Evolutionary conservation across 1,140 invertebrate genomes (phyloP).

Genomic region (Scaptodrosophila lebanonensis): DNA sequence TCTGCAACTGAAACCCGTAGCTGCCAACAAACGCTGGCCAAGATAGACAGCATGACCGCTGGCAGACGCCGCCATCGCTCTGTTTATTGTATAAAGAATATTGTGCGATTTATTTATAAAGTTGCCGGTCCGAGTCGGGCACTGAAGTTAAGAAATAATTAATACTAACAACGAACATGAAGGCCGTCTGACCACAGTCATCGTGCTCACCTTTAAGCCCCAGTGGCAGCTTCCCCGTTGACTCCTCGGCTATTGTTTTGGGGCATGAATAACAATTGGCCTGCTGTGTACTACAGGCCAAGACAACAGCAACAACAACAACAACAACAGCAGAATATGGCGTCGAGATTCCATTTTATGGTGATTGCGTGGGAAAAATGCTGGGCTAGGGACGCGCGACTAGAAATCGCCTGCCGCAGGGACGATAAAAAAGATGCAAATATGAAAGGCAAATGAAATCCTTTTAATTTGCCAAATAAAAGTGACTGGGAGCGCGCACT

Average conservation of each 20-base stretch:
- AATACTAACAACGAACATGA: conserved; percentile 54
- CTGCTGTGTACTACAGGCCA: neutral
- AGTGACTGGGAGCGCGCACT: conserved; percentile 23
- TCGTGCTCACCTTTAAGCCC: conserved; percentile 10
- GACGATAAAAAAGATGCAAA: conserved; percentile 64
- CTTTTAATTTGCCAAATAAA: conserved; percentile 73
- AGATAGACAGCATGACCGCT: neutral
- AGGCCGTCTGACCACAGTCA: conserved; percentile 20
- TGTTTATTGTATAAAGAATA: conserved; percentile 23
- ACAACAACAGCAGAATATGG: conserved; percentile 37
- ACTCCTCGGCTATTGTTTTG: conserved; percentile 24
- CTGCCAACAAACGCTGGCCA: conserved; percentile 25
- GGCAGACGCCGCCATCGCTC: neutral
- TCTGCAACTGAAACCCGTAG: conserved; percentile 39
- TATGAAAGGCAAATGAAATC: conserved; percentile 68
- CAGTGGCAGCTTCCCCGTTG: conserved; percentile 23
- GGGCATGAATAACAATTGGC: conserved; percentile 68
- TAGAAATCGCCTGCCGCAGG: conserved; percentile 25
- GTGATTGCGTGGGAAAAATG: conserved; percentile 62
- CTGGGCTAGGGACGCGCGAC: neutral
- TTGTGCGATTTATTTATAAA: conserved; percentile 60
- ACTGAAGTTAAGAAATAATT: conserved; percentile 60
- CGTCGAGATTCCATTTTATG: conserved; percentile 59
- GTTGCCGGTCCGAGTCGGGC: conserved; percentile 11
- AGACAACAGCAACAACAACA: neutral